These are phyloP conservation scores for Myotis pilosus DNA, from an alignment of 2,797 vertebrate genomes.

Conservation along the genomic window DNA sequence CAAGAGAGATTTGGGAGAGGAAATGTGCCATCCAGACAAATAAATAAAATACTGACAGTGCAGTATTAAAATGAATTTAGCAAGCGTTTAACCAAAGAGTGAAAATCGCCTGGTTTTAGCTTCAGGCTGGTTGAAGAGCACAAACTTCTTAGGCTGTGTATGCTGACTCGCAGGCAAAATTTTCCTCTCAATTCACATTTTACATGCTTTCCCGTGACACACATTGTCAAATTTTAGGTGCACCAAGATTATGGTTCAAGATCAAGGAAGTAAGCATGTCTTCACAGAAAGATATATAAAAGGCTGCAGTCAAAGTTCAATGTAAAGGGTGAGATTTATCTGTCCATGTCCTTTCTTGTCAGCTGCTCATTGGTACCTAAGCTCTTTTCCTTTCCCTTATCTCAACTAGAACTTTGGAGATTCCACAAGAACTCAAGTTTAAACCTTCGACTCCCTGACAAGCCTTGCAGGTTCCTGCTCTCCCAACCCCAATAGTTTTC, in stretches of 20 bases:
- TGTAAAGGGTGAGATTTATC: not conserved
- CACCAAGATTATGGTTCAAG: not conserved
- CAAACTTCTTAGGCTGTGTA: conserved; percentile 18
- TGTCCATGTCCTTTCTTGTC: not conserved
- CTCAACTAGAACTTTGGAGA: not conserved
- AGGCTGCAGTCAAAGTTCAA: not conserved
- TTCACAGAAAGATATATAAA: conserved; percentile 35
- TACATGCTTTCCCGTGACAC: not conserved
- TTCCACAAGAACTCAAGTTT: not conserved
- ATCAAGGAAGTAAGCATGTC: not conserved
- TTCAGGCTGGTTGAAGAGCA: conserved; percentile 41
- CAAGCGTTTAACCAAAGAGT: conserved; percentile 54
- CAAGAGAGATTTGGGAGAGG: conserved; percentile 72
- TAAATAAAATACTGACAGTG: conserved; percentile 75
- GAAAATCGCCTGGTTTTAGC: conserved; percentile 57
- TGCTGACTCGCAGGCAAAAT: not conserved
- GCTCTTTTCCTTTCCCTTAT: not conserved
- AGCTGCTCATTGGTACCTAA: not conserved
- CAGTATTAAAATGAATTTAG: conserved; percentile 75
- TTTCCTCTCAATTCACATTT: conserved; percentile 16
- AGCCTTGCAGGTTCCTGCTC: not conserved
- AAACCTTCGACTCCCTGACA: conserved; percentile 20
- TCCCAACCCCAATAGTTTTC: not conserved
- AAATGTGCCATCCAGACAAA: conserved; percentile 68
- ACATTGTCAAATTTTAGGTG: conserved; percentile 1